Percentiles rank a stretch among this genome's conserved stretches.
phyloP scores from a whole-genome alignment of 2,113 vertebrate genomes.

The Percopsis transmontana region DNA sequence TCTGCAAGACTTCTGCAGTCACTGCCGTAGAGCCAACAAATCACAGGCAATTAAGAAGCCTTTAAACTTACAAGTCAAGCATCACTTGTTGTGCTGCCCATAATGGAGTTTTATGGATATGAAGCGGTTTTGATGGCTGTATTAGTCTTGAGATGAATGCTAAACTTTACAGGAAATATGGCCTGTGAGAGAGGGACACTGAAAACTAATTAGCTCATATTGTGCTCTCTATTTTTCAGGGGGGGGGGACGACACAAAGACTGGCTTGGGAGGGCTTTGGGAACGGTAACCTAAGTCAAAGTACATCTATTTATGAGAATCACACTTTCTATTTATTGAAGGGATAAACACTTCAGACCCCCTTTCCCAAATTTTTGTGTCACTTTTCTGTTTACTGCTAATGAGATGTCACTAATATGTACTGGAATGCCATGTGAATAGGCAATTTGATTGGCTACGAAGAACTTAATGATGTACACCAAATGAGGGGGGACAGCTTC shows the following conservation, averaged over 20 bases:
- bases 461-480: slow-evolving; percentile 81
- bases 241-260: slow-evolving; percentile 13
- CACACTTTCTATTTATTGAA: slow-evolving; percentile 61
- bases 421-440: slow-evolving; percentile 78
- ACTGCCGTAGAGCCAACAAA: slow-evolving; percentile 53
- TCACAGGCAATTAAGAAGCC: slow-evolving; percentile 70
- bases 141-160: slow-evolving; percentile 54
- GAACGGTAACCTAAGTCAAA: slow-evolving; percentile 41
- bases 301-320: slow-evolving; percentile 68
- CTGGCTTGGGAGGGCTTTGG: slow-evolving; percentile 16
- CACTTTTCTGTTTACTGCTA: slow-evolving; percentile 81
- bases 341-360: slow-evolving; percentile 68
- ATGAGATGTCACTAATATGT: slow-evolving; percentile 82
- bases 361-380: slow-evolving; percentile 71
- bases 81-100: slow-evolving; percentile 70
- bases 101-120: slow-evolving; percentile 69
- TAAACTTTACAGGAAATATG: slow-evolving; percentile 54
- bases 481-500: slow-evolving; percentile 79
- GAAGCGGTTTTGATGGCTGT: slow-evolving; percentile 57
- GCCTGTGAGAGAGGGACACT: slow-evolving; percentile 20
- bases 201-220: slow-evolving; percentile 43
- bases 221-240: slow-evolving; percentile 24
- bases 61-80: slow-evolving; percentile 74
- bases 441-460: slow-evolving; percentile 75
- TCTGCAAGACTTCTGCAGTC: slow-evolving; percentile 22